phyloP scores from a whole-genome alignment of 2,888 invertebrate genomes.

The Brachypalpus laphriformis region DNA sequence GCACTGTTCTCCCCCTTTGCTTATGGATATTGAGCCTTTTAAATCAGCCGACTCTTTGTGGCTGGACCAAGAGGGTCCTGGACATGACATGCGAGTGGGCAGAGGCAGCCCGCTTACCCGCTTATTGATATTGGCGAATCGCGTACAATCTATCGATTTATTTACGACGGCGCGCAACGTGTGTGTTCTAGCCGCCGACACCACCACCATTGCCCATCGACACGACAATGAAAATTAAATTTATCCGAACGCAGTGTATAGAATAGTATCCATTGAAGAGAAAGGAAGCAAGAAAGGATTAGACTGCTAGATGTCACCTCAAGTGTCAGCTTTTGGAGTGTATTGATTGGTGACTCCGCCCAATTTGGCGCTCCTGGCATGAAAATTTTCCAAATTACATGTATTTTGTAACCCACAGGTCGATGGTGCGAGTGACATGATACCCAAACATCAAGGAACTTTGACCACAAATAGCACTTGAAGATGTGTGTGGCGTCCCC shows the following conservation, averaged over 20 bases:
- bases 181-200: conserved; percentile 55
- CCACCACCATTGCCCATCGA: not conserved
- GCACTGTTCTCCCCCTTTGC: conserved; percentile 61
- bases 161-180: conserved; percentile 60
- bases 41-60: conserved; percentile 39
- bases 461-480: conserved; percentile 43
- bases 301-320: conserved; percentile 40
- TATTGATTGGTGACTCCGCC: conserved; percentile 65
- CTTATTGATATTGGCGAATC: conserved; percentile 62
- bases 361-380: conserved; percentile 41
- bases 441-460: conserved; percentile 47
- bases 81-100: conserved; percentile 51
- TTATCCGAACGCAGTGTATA: not conserved
- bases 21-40: conserved; percentile 44
- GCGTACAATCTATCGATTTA: conserved; percentile 64
- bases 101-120: conserved; percentile 44
- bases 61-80: conserved; percentile 15
- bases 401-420: conserved; percentile 36
- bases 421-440: conserved; percentile 46
- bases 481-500: conserved; percentile 21
- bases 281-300: conserved; percentile 8
- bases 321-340: conserved; percentile 47
- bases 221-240: conserved; percentile 3
- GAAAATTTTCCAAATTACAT: conserved; percentile 56
- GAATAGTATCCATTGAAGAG: not conserved